These are phyloP conservation scores for Setipinna tenuifilis DNA, from an alignment of 2,797 vertebrate genomes.

Conservation along the genomic window DNA sequence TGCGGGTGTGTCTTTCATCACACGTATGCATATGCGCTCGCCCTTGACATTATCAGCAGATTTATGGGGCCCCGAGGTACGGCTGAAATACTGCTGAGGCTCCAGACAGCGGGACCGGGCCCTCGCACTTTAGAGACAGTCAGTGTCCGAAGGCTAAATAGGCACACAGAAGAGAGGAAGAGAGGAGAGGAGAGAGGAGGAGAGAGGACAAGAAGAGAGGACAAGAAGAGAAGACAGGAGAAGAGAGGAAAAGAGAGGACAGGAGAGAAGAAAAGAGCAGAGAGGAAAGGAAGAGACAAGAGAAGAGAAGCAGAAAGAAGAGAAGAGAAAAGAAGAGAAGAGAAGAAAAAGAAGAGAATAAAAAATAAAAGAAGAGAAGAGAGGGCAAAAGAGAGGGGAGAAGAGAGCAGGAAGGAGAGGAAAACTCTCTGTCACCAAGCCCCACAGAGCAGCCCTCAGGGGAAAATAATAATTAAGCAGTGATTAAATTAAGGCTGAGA, in stretches of 20 bases:
- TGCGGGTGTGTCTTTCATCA: conserved; percentile 62
- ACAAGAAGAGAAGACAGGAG: neutral
- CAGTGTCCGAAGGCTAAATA: conserved; percentile 72
- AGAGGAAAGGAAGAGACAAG: too few species aligned
- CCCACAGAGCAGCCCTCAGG: conserved; percentile 69
- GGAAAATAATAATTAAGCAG: conserved; percentile 80
- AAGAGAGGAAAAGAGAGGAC: neutral
- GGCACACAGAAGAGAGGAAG: conserved; percentile 44
- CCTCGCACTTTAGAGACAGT: conserved; percentile 60
- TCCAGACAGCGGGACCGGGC: conserved; percentile 60
- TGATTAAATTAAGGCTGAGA: conserved; percentile 82
- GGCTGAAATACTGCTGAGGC: conserved; percentile 77
- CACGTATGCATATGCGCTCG: conserved; percentile 72
- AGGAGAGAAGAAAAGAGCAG: too few species aligned
- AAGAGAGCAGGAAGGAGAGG: conserved; percentile 42
- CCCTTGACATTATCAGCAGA: conserved; percentile 79
- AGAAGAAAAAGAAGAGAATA: too few species aligned
- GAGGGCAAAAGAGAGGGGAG: neutral
- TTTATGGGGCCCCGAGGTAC: conserved; percentile 71
- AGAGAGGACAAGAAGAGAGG: neutral
- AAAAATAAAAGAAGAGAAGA: neutral
- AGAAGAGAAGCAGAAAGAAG: too few species aligned
- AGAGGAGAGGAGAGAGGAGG: neutral
- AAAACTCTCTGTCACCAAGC: conserved; percentile 72
- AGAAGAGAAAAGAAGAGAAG: too few species aligned